A percentile compares a stretch with the other conserved stretches of the same genome.
phyloP scores from a whole-genome alignment of 2,888 invertebrate species.

The Microchrysa polita region DNA sequence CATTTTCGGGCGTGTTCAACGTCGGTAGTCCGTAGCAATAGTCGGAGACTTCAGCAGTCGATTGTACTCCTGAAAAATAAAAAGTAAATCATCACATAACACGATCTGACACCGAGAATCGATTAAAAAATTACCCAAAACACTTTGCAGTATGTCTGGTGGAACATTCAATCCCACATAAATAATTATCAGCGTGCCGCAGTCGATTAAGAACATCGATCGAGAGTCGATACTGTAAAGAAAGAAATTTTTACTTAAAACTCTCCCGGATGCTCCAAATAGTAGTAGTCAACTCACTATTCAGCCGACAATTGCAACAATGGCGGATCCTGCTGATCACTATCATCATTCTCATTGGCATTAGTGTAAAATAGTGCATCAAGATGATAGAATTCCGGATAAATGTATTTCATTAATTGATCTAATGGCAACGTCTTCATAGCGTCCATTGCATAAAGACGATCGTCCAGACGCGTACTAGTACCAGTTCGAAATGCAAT shows the following conservation, averaged over 20 bases:
- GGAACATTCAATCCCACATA: slow-evolving; percentile 85
- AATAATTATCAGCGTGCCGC: slow-evolving; percentile 81
- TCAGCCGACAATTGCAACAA: slow-evolving; percentile 87
- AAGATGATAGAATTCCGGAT: slow-evolving; percentile 92
- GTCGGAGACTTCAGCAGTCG: slow-evolving; percentile 79
- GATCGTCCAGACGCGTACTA: slow-evolving; percentile 90
- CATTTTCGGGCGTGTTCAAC: slow-evolving; percentile 77
- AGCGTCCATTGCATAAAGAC: slow-evolving; percentile 91
- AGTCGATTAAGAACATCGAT: slow-evolving; percentile 93
- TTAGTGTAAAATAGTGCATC: slow-evolving; percentile 73
- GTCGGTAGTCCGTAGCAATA: slow-evolving; percentile 82
- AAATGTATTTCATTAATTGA: slow-evolving; percentile 83
- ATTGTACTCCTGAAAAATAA: slow-evolving; percentile 69
- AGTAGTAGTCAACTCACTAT: slow-evolving; percentile 66
- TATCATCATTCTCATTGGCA: slow-evolving; percentile 59
- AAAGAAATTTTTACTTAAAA: slow-evolving; percentile 1
- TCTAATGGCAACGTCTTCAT: slow-evolving; percentile 88
- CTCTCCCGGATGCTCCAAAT: background rate
- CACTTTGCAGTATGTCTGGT: slow-evolving; percentile 77
- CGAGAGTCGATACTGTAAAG: slow-evolving; percentile 74
- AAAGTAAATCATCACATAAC: background rate
- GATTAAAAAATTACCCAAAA: slow-evolving; percentile 66
- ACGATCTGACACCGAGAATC: background rate
- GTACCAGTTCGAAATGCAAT: slow-evolving; percentile 88
- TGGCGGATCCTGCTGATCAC: slow-evolving; percentile 72